These are phyloP conservation scores for Acronicta psi DNA, from an alignment of 2,888 invertebrate species.

Conservation along the genomic window DNA sequence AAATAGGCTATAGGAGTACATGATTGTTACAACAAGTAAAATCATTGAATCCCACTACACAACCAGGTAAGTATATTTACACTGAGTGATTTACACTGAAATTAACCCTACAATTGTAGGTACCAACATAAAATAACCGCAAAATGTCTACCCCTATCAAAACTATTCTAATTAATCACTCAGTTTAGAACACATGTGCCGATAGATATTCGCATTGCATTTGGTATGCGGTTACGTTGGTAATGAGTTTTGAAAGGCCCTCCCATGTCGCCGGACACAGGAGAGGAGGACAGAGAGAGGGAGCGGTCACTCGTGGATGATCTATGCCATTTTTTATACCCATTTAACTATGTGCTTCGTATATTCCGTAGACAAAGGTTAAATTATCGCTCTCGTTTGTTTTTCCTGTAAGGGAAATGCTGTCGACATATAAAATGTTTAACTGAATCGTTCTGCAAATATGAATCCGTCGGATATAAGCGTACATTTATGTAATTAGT, in stretches of 20 bases:
- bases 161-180: slow-evolving; percentile 28
- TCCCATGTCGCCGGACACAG: slow-evolving; percentile 64
- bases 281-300: slow-evolving; percentile 44
- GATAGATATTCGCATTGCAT: slow-evolving; percentile 50
- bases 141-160: background rate
- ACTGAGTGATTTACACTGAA: too few species aligned
- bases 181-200: slow-evolving; percentile 31
- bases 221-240: slow-evolving; percentile 63
- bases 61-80: too few species aligned
- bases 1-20: background rate
- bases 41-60: too few species aligned
- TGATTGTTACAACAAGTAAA: too few species aligned
- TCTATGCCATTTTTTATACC: slow-evolving; percentile 78
- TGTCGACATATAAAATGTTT: slow-evolving; percentile 38
- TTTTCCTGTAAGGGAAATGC: slow-evolving; percentile 43
- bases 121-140: too few species aligned
- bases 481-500: slow-evolving; percentile 14
- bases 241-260: slow-evolving; percentile 75
- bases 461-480: background rate
- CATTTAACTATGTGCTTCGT: slow-evolving; percentile 75
- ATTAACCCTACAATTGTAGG: too few species aligned
- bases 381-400: slow-evolving; percentile 59
- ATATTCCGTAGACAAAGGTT: slow-evolving; percentile 67
- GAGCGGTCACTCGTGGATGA: slow-evolving; percentile 80
- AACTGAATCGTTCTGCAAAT: slow-evolving; percentile 20